Conservation (phyloP, 1,140 invertebrate genomes). For the Nasonia vitripennis region DNA sequence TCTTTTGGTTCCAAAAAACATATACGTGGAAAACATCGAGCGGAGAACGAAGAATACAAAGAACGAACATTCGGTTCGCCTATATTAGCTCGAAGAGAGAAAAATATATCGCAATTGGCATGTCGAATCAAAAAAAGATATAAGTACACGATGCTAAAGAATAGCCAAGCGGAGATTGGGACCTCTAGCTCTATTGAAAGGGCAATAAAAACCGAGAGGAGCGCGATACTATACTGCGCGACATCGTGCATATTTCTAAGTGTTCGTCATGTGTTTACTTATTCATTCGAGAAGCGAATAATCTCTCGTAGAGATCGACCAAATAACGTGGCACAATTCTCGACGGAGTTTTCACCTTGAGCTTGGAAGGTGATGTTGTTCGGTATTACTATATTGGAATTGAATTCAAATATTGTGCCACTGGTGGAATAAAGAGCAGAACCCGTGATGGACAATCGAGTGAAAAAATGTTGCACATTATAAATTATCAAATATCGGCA, state of each 20-base stretch:
- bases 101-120: background rate
- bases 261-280: background rate
- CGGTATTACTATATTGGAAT: too few species aligned
- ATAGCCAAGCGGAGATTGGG: background rate
- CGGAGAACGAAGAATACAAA: background rate
- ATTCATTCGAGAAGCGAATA: background rate
- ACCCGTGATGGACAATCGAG: too few species aligned
- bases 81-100: background rate
- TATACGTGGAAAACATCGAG: background rate
- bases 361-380: background rate
- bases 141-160: background rate
- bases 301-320: background rate
- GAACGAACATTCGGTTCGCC: background rate
- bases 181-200: background rate
- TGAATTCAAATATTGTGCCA: too few species aligned
- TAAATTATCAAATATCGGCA: too few species aligned
- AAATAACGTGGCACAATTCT: background rate
- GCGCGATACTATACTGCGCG: too few species aligned
- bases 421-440: too few species aligned
- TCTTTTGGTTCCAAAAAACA: background rate
- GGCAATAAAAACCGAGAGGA: background rate
- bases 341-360: background rate
- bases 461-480: too few species aligned
- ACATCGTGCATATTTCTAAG: slow-evolving; percentile 1
- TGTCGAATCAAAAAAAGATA: background rate